A percentile compares a stretch with the other conserved stretches of the same genome.
These are phyloP conservation scores for Bombylius discolor DNA, from an alignment of 2,888 invertebrate genomes.

Conservation along the genomic window DNA sequence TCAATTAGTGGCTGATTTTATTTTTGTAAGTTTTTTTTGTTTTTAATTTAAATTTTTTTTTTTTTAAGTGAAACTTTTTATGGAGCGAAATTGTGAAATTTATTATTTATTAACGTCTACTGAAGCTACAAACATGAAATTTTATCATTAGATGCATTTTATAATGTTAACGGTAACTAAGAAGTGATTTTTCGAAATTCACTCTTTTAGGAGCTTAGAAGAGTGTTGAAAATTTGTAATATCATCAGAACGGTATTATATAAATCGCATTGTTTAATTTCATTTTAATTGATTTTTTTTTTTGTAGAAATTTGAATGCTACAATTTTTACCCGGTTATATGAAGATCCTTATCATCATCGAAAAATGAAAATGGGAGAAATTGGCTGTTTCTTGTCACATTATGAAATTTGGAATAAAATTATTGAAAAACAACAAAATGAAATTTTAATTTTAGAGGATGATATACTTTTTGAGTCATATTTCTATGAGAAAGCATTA, in stretches of 20 bases:
- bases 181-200: too few relatives aligned
- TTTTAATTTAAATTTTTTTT: too few relatives aligned
- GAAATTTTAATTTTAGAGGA: conserved; percentile 79
- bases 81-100: too few relatives aligned
- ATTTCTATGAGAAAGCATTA: conserved; percentile 44
- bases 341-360: conserved; percentile 79
- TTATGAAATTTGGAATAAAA: conserved; percentile 69
- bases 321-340: conserved; percentile 66
- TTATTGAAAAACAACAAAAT: conserved; percentile 44
- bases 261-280: background rate
- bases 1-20: conserved; percentile 73
- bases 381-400: conserved; percentile 97
- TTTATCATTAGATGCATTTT: too few relatives aligned
- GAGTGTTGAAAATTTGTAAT: too few relatives aligned
- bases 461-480: conserved; percentile 84
- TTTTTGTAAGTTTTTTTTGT: conserved; percentile 52
- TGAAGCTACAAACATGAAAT: too few relatives aligned
- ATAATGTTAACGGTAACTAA: too few relatives aligned
- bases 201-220: too few relatives aligned
- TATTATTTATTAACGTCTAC: too few relatives aligned
- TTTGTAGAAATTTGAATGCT: conserved; percentile 52
- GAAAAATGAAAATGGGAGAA: conserved; percentile 93
- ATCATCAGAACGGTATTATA: conserved; percentile 67
- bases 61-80: too few relatives aligned
- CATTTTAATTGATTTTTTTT: conserved; percentile 1